Evolutionary conservation across 1,140 invertebrate genomes (phyloP), one percentile per base, ranked within the genome.

Genomic region (Drosophila nigrodunni): DNA sequence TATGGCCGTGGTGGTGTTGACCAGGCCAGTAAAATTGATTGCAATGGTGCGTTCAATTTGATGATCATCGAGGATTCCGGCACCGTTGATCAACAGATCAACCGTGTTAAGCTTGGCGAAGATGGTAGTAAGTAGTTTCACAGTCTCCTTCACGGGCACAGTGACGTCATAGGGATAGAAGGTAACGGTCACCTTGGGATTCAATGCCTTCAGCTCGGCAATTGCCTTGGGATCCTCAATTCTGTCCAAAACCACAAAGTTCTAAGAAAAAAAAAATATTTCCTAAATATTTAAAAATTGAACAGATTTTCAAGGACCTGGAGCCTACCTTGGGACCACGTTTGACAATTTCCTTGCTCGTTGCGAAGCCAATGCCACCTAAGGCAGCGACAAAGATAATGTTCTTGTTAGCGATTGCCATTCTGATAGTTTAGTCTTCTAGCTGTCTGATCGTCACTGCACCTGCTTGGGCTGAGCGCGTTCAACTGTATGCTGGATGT

Each of bases 31-130:
- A 39, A 91, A 92, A 44, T 92, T 92, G 0, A 92, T 82, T 11
- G 90, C 90, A 37, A 92, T 91, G n/a, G 90, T 92, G 10, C 85
- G 75, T 57, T 92, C 91, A 46, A 91, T 80, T 70, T 90, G 73
- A 18, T 86, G 61, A 46, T 92, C 91, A 30, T 88, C 76, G 21
- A 92, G 67, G n/a, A 92, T 90, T 8, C 91, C 91, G 47, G 86
- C 89, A 10, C 89, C 89, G 37, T 92, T 92, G 58, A 92, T 88
- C 54, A 92, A 59, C 10, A 92, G 57, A 67, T 92, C 91, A 11
- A 92, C 65, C 6, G 81, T 90, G 61, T 89, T 88, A 2, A 91
- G 47, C 60, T 82, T 46, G 44, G 50, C 83, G 8, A 92, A 78
- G 25, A 91, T 74, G n/a, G 78, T 83, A 54, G 77, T 82, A 18